Evolutionary conservation across 2,888 invertebrate species (phyloP), one percentile per base, ranked within the genome.

Genomic region (Agonum fuliginosum): DNA sequence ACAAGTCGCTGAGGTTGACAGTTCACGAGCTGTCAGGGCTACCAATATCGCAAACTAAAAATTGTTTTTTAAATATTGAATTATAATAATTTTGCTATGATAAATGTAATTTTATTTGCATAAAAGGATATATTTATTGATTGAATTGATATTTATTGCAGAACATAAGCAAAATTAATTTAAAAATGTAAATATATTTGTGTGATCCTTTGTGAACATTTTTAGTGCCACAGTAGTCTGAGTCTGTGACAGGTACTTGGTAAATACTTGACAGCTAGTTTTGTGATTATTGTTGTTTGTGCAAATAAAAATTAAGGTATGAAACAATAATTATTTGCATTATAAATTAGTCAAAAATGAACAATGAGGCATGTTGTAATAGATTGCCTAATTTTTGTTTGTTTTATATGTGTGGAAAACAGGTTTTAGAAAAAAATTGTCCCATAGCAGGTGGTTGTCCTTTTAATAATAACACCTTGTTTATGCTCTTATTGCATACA

Each of bases 381-480:
- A n/a, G n/a, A n/a, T n/a, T n/a, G n/a, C n/a, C n/a, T n/a, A n/a
- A n/a, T n/a, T n/a, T n/a, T n/a, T n/a, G n/a, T n/a, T n/a, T n/a
- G n/a, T n/a, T n/a, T n/a, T 12, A 30, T 58, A 6, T 30, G 17
- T 17, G 34, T 54, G 8, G 12, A 17, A 62, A 27, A 27, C 2
- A 17, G 17, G 17, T 1, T 30, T 30, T 14, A 8, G 14, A 6
- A 62, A 30, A 62, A 62, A 62, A 27, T 8, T 62, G 58, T 27
- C 8, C 17, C 8, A 17, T 30, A 17, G 58, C 58, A 62, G 58
- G 58, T 62, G 58, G 58, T 62, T 62, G 58, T 62, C 58, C 58
- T 62, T 62, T 62, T 34, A 62, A 62, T 62, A 62, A 62, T 62
- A 62, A 62, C 27, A 27, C 6, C 17, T 27, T 17, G 17, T 62